A percentile compares a stretch with the other conserved stretches of the same genome.
phyloP scores from a whole-genome alignment of 2,797 vertebrate genomes.

The Lepus townsendii region DNA sequence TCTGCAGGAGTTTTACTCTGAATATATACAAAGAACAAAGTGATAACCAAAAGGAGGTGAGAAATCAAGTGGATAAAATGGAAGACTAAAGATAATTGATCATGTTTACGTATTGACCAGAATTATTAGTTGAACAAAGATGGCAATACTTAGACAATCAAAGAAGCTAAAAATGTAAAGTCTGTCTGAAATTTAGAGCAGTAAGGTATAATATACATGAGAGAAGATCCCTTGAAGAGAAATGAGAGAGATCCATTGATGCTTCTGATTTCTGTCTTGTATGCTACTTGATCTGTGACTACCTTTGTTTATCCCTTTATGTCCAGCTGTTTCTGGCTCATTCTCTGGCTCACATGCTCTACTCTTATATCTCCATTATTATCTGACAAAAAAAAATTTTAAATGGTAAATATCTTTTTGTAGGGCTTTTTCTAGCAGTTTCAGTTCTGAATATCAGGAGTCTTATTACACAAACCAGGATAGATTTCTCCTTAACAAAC shows the following conservation, averaged over 20 bases:
- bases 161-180: background rate
- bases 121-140: background rate
- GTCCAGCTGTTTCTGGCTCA: background rate
- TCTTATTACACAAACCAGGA: background rate
- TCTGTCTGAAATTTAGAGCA: background rate
- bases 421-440: background rate
- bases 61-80: background rate
- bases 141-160: background rate
- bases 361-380: background rate
- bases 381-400: background rate
- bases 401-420: background rate
- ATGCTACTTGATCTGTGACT: background rate
- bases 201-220: background rate
- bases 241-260: background rate
- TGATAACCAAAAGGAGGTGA: background rate
- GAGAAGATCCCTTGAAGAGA: background rate
- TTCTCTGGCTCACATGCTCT: background rate
- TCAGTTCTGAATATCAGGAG: background rate
- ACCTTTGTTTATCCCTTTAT: background rate
- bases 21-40: background rate
- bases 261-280: background rate
- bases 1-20: constrained; percentile 30
- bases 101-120: background rate
- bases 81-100: constrained; percentile 3
- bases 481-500: background rate